Evolutionary conservation across 2,888 invertebrate species (phyloP).

Genomic region (Drosophila monieri): DNA sequence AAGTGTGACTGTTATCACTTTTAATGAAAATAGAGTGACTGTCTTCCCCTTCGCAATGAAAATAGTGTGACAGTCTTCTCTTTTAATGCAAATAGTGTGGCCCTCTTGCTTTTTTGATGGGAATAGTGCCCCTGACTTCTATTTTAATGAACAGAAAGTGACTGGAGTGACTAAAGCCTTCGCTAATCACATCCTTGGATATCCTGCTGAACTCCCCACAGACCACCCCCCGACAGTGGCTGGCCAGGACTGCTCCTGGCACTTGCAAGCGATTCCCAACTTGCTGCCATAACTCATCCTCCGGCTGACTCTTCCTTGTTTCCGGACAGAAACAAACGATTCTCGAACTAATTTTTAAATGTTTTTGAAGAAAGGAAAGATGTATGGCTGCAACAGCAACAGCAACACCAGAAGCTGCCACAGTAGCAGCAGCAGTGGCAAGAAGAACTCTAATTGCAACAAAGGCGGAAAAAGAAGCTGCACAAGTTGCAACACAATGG

Average conservation of each 20-base stretch:
- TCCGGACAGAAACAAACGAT: constrained; percentile 20
- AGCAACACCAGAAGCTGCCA: neutral
- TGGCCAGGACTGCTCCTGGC: neutral
- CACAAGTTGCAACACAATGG: constrained; percentile 1
- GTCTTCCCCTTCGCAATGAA: no score
- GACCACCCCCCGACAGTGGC: neutral
- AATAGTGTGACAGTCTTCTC: no score
- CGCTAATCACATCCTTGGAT: no score
- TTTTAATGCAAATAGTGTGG: no score
- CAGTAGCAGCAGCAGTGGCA: neutral
- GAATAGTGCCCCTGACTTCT: no score
- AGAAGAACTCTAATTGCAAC: neutral
- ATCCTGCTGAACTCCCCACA: neutral
- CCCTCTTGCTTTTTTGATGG: no score
- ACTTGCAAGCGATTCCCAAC: neutral
- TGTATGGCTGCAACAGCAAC: constrained; percentile 11
- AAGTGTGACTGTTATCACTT: no score
- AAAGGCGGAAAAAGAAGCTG: neutral
- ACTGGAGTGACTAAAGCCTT: no score
- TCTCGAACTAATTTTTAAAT: constrained; percentile 20
- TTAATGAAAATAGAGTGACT: no score
- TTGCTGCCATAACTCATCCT: constrained; percentile 1
- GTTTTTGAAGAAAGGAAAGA: constrained; percentile 1
- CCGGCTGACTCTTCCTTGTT: constrained; percentile 4
- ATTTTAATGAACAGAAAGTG: no score